These are phyloP conservation scores for Drosophila hamatofila DNA, from an alignment of 2,888 invertebrate species.

Conservation along the genomic window DNA sequence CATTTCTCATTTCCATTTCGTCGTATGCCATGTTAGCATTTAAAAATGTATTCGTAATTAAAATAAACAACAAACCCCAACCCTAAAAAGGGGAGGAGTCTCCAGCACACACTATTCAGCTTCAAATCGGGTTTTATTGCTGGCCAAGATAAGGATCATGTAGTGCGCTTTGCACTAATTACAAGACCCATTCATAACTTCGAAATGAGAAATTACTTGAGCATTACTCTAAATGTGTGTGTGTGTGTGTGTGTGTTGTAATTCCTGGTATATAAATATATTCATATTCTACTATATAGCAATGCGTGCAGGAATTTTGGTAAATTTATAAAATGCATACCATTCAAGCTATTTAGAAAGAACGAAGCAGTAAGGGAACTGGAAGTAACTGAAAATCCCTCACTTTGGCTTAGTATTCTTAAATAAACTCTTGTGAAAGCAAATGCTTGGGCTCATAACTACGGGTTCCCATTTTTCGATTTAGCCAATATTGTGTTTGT, in stretches of 20 bases:
- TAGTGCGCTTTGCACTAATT: slow-evolving; percentile 72
- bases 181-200: slow-evolving; percentile 65
- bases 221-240: slow-evolving; percentile 33
- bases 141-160: slow-evolving; percentile 64
- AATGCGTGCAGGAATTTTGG: slow-evolving; percentile 53
- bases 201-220: slow-evolving; percentile 45
- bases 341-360: slow-evolving; percentile 2
- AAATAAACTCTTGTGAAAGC: not conserved
- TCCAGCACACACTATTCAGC: slow-evolving; percentile 46
- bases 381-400: not conserved
- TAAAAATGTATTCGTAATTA: slow-evolving; percentile 79
- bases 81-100: slow-evolving; percentile 15
- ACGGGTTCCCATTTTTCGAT: too few relatives aligned
- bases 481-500: too few relatives aligned
- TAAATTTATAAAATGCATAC: slow-evolving; percentile 7
- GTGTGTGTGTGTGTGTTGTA: slow-evolving; percentile 16
- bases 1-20: slow-evolving; percentile 79
- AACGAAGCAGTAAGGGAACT: not conserved
- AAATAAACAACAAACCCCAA: slow-evolving; percentile 54
- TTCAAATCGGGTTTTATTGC: slow-evolving; percentile 75
- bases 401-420: not conserved
- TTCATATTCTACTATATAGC: slow-evolving; percentile 5
- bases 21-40: slow-evolving; percentile 80
- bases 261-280: slow-evolving; percentile 15
- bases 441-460: too few relatives aligned